Conservation (phyloP, 2,113 vertebrate genomes). For the Donacobius atricapilla region DNA sequence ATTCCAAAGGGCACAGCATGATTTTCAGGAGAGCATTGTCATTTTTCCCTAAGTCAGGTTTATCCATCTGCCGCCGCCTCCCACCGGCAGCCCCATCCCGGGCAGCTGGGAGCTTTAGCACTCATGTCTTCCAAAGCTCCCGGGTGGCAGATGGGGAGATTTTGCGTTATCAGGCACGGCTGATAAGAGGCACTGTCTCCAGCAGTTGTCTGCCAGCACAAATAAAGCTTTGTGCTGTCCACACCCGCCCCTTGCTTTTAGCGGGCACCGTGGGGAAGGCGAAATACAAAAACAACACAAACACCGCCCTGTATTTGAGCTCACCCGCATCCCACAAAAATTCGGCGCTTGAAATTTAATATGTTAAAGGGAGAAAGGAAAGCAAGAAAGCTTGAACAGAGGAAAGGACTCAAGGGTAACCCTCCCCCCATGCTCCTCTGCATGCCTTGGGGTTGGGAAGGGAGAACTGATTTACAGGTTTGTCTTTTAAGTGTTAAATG, state of each 20-base stretch:
- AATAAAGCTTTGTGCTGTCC: neutral
- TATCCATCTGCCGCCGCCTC: accelerated
- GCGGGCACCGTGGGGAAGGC: neutral
- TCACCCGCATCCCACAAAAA: neutral
- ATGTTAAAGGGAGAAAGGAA: neutral
- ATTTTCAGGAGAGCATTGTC: accelerated
- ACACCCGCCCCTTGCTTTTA: neutral
- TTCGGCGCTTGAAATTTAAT: neutral
- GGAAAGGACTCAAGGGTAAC: neutral
- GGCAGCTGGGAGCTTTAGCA: neutral
- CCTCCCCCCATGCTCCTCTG: neutral
- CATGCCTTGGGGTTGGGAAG: neutral
- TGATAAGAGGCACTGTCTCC: neutral
- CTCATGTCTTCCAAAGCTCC: neutral
- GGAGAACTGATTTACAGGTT: neutral
- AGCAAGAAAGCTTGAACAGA: neutral
- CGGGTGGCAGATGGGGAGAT: neutral
- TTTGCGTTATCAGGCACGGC: neutral
- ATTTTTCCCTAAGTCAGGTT: accelerated
- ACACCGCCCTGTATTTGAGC: neutral
- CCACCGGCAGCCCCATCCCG: neutral
- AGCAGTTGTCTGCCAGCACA: neutral
- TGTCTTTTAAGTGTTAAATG: neutral
- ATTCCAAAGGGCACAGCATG: accelerated
- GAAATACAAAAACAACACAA: neutral